These are phyloP conservation scores for Clepsis dumicolana DNA, from an alignment of 2,888 invertebrate species.

Conservation along the genomic window DNA sequence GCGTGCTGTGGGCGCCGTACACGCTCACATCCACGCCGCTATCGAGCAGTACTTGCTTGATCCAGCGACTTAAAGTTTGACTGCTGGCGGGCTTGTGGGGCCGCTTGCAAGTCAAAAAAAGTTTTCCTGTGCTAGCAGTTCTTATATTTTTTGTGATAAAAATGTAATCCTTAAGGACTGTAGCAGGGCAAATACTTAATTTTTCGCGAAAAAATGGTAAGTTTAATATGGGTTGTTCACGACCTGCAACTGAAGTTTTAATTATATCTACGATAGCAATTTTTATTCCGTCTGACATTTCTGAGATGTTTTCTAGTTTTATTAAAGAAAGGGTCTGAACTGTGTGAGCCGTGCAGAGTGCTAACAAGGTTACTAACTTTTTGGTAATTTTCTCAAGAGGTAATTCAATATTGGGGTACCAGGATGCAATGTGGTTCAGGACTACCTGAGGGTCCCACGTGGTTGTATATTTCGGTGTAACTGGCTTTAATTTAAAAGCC, in stretches of 20 bases:
- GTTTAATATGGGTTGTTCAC: slow-evolving; percentile 42
- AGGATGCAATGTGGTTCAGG: slow-evolving; percentile 17
- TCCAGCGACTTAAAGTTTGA: slow-evolving; percentile 29
- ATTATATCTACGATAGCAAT: slow-evolving; percentile 45
- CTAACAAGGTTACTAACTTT: too few species aligned
- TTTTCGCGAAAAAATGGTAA: slow-evolving; percentile 45
- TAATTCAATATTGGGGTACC: too few species aligned
- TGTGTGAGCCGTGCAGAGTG: too few species aligned
- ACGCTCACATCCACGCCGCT: slow-evolving; percentile 30
- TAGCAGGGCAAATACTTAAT: slow-evolving; percentile 46
- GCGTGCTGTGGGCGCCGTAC: slow-evolving; percentile 33
- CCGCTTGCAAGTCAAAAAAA: slow-evolving; percentile 27
- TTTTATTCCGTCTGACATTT: slow-evolving; percentile 20
- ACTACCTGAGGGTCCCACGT: slow-evolving; percentile 39
- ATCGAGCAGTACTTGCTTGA: slow-evolving; percentile 26
- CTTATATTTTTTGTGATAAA: neutral
- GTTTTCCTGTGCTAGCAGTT: neutral
- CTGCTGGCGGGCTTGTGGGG: slow-evolving; percentile 26
- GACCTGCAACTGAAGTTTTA: slow-evolving; percentile 43
- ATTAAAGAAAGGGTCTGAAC: slow-evolving; percentile 48
- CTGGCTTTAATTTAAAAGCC: slow-evolving; percentile 16
- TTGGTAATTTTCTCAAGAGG: too few species aligned
- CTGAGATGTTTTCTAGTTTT: slow-evolving; percentile 45
- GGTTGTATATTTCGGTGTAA: slow-evolving; percentile 12
- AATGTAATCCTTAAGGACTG: neutral